Conservation (phyloP, 2,113 vertebrate species). For the Aix galericulata region DNA sequence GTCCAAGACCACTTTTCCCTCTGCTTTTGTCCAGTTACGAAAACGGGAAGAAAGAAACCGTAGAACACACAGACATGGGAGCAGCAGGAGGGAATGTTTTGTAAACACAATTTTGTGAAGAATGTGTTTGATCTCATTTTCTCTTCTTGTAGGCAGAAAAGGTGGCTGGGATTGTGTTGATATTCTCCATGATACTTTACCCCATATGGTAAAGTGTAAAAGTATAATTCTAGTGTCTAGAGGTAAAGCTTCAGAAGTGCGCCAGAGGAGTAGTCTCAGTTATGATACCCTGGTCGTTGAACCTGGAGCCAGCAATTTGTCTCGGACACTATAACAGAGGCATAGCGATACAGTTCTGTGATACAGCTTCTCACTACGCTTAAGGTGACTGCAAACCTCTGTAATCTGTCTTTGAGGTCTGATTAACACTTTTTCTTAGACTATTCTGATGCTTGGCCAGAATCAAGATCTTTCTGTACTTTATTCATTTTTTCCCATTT, state of each 20-base stretch:
- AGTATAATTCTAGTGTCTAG: background rate
- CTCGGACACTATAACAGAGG: background rate
- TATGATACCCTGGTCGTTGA: background rate
- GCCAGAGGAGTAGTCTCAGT: background rate
- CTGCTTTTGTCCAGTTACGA: background rate
- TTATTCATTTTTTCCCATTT: rapidly evolving
- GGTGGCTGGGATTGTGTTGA: background rate
- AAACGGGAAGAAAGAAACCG: background rate
- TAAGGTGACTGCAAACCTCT: background rate
- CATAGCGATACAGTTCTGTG: background rate
- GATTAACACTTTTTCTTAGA: background rate
- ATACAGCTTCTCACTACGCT: background rate
- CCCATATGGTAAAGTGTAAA: background rate
- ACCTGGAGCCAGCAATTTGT: background rate
- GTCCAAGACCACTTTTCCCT: background rate
- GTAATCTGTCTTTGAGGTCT: background rate
- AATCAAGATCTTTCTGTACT: background rate
- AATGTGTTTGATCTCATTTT: background rate
- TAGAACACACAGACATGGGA: background rate
- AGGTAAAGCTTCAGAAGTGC: background rate
- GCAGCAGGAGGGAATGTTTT: background rate
- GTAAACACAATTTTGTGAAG: background rate
- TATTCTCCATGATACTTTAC: background rate
- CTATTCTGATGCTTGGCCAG: background rate
- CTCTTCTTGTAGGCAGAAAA: background rate